Evolutionary conservation across 1,140 invertebrate species (phyloP), one percentile per base, ranked within the genome.

Genomic region (Lepidurus apus): DNA sequence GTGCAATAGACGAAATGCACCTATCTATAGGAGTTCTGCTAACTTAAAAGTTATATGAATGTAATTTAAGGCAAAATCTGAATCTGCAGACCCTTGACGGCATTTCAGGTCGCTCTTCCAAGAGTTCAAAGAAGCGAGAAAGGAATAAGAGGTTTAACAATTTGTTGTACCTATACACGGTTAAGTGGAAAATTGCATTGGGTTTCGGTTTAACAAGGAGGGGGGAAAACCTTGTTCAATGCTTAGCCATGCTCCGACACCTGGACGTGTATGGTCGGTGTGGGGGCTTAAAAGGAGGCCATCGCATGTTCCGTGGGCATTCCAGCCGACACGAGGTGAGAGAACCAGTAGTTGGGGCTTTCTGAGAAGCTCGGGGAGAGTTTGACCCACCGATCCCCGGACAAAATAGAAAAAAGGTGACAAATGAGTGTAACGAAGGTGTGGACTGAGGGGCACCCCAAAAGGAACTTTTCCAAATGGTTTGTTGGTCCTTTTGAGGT

Each of bases 111-210:
- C 53, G 21, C 53, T 65, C 21, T 4, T 65, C 17, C 7, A 65
- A 13, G 53, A 13, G 53, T 65, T 65, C 53, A 65, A 65, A 65
- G 53, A 21, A 65, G 17, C 21, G 53, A 21, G 21, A 65, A 65
- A 17, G 53, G 53, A 65, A 21, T 21, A 21, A 65, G 17, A 65
- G 53, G 34, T 21, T 65, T 65, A 65, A 65, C 17, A 65, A 21
- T 65, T 65, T 65, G 53, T 65, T 65, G 53, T 65, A 65, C 53
- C 53, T 21, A 65, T 65, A 65, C 53, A 65, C 53, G 53, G 17
- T 65, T 65, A 65, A 65, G 53, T 65, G 53, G 53, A 65, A 65
- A 65, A 65, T 65, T n/a, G 53, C 53, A 65, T 65, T 65, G 53
- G 53, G 53, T 13, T 65, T 65, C 53, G 53, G 0, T 65, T 13